Percentiles rank a stretch among this genome's conserved stretches.
These are phyloP conservation scores for Sigmodon hispidus DNA, from an alignment of 2,113 vertebrate genomes.

Conservation along the genomic window DNA sequence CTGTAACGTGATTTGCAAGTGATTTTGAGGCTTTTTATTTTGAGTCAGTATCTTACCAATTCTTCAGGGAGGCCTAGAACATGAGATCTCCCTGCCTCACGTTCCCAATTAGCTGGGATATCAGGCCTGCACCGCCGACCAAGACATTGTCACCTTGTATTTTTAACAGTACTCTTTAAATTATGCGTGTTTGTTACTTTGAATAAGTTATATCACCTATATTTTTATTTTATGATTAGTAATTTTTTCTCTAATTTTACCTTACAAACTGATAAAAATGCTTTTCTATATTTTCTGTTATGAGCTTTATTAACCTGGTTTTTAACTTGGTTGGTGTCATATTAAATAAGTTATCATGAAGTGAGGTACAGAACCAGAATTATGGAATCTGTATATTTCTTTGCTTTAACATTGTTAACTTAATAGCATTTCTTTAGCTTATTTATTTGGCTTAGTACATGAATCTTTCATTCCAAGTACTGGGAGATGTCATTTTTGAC, in stretches of 20 bases:
- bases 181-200: background rate
- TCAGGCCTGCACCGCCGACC: too few relatives aligned
- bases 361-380: background rate
- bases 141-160: background rate
- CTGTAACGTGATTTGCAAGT: too few relatives aligned
- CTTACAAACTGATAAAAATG: background rate
- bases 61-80: background rate
- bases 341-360: background rate
- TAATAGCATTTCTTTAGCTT: background rate
- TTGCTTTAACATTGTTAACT: background rate
- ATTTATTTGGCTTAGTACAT: background rate
- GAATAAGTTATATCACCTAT: background rate
- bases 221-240: background rate
- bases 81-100: background rate
- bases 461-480: background rate
- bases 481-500: background rate
- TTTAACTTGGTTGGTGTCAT: background rate
- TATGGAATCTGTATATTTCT: background rate
- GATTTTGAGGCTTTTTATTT: background rate
- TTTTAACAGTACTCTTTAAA: background rate
- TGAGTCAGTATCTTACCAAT: background rate
- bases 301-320: background rate
- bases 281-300: background rate
- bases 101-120: background rate
- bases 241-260: background rate